Percentiles rank a stretch among this genome's conserved stretches.
phyloP scores from a whole-genome alignment of 2,113 vertebrate genomes.

The Pterocles burchelli region DNA sequence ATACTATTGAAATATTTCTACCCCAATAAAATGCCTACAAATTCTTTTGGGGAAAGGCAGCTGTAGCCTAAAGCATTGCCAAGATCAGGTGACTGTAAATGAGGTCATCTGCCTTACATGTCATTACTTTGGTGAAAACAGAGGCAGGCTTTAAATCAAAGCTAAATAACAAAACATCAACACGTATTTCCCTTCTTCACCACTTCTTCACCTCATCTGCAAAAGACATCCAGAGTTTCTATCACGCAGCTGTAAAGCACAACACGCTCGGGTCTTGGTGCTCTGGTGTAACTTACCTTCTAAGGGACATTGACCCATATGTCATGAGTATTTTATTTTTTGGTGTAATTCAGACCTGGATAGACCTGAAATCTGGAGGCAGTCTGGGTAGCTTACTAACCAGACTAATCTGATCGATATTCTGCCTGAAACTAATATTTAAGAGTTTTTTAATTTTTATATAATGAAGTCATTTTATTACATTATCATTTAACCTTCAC shows the following conservation, averaged over 20 bases:
- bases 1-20: background rate
- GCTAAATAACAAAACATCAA: background rate
- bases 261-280: background rate
- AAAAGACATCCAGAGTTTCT: background rate
- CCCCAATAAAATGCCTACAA: background rate
- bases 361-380: background rate
- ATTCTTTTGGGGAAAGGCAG: background rate
- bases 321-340: background rate
- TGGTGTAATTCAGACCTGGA: background rate
- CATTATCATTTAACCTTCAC: background rate
- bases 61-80: background rate
- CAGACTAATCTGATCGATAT: background rate
- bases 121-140: background rate
- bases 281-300: background rate
- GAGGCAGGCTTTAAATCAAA: background rate
- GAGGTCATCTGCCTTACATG: background rate
- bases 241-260: background rate
- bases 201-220: background rate
- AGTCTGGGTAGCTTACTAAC: background rate
- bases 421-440: background rate
- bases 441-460: background rate
- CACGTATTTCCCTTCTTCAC: accelerated
- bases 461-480: background rate
- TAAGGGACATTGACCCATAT: background rate
- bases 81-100: background rate